Evolutionary conservation across 1,140 invertebrate species (phyloP), one percentile per base, ranked within the genome.

Genomic region (Grapholita molesta): DNA sequence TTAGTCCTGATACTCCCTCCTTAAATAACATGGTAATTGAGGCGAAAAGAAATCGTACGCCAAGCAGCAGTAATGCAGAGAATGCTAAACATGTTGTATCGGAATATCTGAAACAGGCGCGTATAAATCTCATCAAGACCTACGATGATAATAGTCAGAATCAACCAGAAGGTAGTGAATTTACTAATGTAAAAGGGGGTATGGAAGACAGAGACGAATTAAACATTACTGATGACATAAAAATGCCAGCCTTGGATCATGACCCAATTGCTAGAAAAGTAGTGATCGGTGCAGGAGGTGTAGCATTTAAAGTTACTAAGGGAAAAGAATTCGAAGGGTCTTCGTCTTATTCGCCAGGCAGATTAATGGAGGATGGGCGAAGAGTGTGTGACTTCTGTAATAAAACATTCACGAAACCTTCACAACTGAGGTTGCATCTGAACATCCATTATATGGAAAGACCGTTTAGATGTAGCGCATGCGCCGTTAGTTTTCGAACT

Each of bases 391-490:
- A 93, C 57, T 96, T 99, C 74, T 99, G 98, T 91, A 95, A 96
- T 68, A 99, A 98, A 92, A 95, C 95, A 69, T 99, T 99, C 89
- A 95, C 94, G 65, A 97, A 98, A 91, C 96, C 96, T 57, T 96
- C 96, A 79, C 98, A 99, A 86, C 91, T 99, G 71, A 94, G 95
- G 67, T 92, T 99, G 61, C 98, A 99, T 91, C 96, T 98, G 84
- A 99, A 99, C 88, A 98, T 98, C 79, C 98, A 99, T 90, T 98
- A 98, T 80, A 96, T 99, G 91, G 98, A 99, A 84, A 94, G 97
- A 57, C 97, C 97, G 66, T 99, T 96, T 80, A 94, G 96, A 69
- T 99, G 98, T 86, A 97, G 98, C 76, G 95, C 96, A 6, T 99
- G 98, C 88, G 96, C 95, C 24, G 96, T 98, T 25, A 97, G 96